Evolutionary conservation across 2,797 vertebrate genomes (phyloP).

Genomic region (Danio tinwini): DNA sequence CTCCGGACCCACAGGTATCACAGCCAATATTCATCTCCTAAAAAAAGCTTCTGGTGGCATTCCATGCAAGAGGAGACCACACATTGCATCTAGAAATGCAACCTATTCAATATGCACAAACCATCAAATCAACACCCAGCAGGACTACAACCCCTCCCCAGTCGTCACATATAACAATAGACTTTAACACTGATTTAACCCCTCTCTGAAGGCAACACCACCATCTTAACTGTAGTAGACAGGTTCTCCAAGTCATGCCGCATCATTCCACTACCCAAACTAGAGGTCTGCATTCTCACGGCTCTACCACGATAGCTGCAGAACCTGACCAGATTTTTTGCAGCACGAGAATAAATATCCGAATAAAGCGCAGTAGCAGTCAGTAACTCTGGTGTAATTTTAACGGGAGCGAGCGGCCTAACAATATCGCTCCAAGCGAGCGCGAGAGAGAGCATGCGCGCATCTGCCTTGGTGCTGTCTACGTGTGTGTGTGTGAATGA

Average conservation of each 20-base stretch:
- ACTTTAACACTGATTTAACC: neutral
- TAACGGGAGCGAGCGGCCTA: no score
- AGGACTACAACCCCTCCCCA: neutral
- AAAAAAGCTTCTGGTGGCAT: neutral
- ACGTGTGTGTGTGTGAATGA: no score
- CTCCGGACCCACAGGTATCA: neutral
- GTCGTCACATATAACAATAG: neutral
- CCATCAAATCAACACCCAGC: neutral
- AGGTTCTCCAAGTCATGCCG: neutral
- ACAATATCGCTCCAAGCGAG: no score
- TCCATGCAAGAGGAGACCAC: neutral
- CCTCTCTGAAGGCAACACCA: neutral
- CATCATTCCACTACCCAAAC: neutral
- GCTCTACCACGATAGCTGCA: no score
- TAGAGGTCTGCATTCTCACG: no score
- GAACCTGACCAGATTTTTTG: no score
- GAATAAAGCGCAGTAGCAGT: no score
- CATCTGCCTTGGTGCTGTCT: no score
- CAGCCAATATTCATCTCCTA: neutral
- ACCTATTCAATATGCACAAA: slow-evolving; percentile 2
- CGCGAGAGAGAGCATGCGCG: no score
- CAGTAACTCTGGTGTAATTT: no score
- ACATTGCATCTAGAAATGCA: neutral
- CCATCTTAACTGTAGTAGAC: neutral
- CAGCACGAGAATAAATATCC: no score